Percentiles rank a stretch among this genome's conserved stretches.
Evolutionary conservation across 2,888 invertebrate genomes (phyloP).

Genomic region (Microctonus aethiopoides): DNA sequence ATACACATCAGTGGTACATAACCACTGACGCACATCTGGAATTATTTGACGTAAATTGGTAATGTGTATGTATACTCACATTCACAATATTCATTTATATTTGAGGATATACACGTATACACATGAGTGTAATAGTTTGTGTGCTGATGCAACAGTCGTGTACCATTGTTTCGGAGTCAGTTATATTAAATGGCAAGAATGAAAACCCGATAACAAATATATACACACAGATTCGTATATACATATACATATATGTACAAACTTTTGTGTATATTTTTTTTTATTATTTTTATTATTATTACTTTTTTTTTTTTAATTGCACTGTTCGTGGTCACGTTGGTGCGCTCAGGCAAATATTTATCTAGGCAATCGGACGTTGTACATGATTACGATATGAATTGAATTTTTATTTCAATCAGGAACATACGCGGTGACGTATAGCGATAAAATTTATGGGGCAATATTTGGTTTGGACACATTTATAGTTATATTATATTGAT

Average conservation of each 20-base stretch:
- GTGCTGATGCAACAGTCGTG: constrained; percentile 8
- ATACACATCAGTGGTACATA: not conserved
- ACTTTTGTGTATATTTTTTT: too few species aligned
- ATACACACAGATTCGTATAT: not conserved
- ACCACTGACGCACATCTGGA: not conserved
- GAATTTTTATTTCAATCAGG: not conserved
- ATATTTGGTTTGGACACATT: not conserved
- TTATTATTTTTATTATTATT: not conserved
- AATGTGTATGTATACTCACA: too few species aligned
- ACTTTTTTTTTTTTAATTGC: not conserved
- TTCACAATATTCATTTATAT: not conserved
- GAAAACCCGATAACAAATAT: not conserved
- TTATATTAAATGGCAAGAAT: not conserved
- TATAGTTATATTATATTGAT: not conserved
- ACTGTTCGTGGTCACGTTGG: constrained; percentile 18
- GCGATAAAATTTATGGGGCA: not conserved
- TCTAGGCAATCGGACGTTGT: constrained; percentile 1
- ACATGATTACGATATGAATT: not conserved
- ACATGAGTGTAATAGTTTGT: not conserved
- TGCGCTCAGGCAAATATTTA: constrained; percentile 28
- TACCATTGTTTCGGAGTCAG: not conserved
- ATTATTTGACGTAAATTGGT: not conserved
- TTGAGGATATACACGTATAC: not conserved
- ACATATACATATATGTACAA: not conserved
- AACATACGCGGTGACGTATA: constrained; percentile 6